A percentile compares a stretch with the other conserved stretches of the same genome.
These are phyloP conservation scores for Clanis bilineata DNA, from an alignment of 2,888 invertebrate species.

Conservation along the genomic window DNA sequence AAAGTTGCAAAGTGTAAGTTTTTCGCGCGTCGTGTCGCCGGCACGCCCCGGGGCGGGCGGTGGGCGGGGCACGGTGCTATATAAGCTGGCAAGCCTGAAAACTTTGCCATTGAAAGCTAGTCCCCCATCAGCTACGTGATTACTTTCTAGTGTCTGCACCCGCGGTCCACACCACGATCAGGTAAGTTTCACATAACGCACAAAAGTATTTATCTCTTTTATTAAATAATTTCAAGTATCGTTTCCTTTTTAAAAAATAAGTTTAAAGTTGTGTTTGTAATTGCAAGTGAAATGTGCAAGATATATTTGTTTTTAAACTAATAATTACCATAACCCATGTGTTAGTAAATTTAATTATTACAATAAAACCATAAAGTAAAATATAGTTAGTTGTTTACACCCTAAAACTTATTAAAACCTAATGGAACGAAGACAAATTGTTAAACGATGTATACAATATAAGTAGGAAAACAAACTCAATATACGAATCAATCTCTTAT, in stretches of 20 bases:
- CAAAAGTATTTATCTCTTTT: background rate
- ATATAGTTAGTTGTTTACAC: no score
- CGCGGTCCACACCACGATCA: constrained; percentile 33
- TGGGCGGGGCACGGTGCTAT: constrained; percentile 74
- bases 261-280: background rate
- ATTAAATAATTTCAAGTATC: background rate
- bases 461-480: background rate
- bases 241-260: background rate
- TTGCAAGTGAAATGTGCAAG: background rate
- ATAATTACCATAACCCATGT: background rate
- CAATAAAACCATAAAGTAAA: background rate
- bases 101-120: constrained; percentile 74
- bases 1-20: constrained; percentile 30
- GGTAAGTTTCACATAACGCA: constrained; percentile 40
- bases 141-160: constrained; percentile 43
- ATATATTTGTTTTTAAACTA: background rate
- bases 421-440: background rate
- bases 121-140: constrained; percentile 59
- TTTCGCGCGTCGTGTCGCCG: constrained; percentile 44
- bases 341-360: background rate
- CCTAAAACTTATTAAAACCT: no score
- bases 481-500: background rate
- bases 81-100: constrained; percentile 70
- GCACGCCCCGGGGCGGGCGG: constrained; percentile 65
- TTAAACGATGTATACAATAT: background rate